Evolutionary conservation across 2,797 vertebrate genomes (phyloP), one percentile per base, ranked within the genome.

Genomic region (Odontamblyopus rebecca): DNA sequence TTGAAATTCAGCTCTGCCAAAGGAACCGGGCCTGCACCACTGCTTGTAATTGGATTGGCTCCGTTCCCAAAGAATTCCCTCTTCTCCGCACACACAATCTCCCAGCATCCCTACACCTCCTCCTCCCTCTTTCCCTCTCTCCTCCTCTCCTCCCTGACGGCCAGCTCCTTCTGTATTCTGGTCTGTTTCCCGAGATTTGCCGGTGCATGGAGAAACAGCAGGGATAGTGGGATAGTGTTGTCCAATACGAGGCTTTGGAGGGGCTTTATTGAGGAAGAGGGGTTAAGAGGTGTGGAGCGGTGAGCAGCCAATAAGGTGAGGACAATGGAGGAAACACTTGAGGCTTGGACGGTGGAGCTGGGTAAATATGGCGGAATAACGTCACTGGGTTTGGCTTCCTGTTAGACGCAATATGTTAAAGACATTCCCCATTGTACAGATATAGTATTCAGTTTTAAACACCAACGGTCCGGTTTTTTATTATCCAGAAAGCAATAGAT

Each of bases 21-120:
- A 89, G 88, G 91, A 92, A 90, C 86, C 82, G 76, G 89, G 88
- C 86, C 87, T 85, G 91, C 92, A 90, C 90, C 89, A 82, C 91
- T 93, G 93, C 89, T 92, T 91, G 89, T 95, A 95, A 95, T 95
- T 96, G 94, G 92, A 94, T 93, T 95, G 96, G 95, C 94, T 93
- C 74, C 69, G 72, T 91, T 95, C 95, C 94, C 92, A 91, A 94
- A 93, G 79, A 88, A 79, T 63, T 73, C 71, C 78, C 68, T 35
- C 38, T 27, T 32, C 81, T 70, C 71, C 66, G 38, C 71, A 26
- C 75, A 71, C 71, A 73, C 81, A 80, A 79, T 78, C 79, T 82
- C 82, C 68, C 61, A 32, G 56, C 72, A 86, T 84, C 78, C 81
- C 83, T 19, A 19, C 6, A 26, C 59, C 57, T 18, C 59, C 59